These are phyloP conservation scores for Cacoxenus indagator DNA, from an alignment of 2,888 invertebrate genomes.

Conservation along the genomic window DNA sequence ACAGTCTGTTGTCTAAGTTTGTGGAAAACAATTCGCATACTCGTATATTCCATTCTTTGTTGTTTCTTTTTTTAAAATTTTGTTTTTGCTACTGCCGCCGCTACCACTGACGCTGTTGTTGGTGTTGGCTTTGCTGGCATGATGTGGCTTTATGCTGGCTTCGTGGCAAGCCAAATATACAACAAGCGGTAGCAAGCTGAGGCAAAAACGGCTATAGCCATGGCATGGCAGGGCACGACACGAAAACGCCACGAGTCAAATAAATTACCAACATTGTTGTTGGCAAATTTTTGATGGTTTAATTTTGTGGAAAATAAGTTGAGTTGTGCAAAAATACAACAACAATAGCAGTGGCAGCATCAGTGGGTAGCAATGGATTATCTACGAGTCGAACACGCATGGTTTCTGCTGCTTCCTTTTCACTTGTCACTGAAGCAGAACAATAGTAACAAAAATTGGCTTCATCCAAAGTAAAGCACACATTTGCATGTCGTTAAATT, in stretches of 20 bases:
- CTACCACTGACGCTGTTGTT: background rate
- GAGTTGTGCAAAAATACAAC: conserved; percentile 43
- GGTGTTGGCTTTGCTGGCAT: conserved; percentile 13
- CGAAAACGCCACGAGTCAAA: conserved; percentile 48
- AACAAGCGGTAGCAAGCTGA: background rate
- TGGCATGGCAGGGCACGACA: background rate
- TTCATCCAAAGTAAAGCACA: conserved; percentile 23
- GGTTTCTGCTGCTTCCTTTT: background rate
- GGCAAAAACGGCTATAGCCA: conserved; percentile 8
- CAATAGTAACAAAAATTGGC: background rate
- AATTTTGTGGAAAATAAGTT: conserved; percentile 66
- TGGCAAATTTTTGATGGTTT: conserved; percentile 63
- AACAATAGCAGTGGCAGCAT: conserved; percentile 18
- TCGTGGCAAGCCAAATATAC: conserved; percentile 31
- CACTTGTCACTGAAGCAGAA: background rate
- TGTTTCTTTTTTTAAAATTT: background rate
- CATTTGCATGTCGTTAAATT: conserved; percentile 10
- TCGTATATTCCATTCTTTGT: background rate
- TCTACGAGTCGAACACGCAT: conserved; percentile 9
- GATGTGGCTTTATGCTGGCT: conserved; percentile 25
- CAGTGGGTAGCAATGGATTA: background rate
- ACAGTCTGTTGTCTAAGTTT: conserved; percentile 48
- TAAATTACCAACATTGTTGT: conserved; percentile 60
- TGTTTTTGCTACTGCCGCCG: background rate
- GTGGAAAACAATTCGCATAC: background rate